A percentile compares a stretch with the other conserved stretches of the same genome.
These are phyloP conservation scores for Heliconius hermathena DNA, from an alignment of 1,140 invertebrate species.

Conservation along the genomic window DNA sequence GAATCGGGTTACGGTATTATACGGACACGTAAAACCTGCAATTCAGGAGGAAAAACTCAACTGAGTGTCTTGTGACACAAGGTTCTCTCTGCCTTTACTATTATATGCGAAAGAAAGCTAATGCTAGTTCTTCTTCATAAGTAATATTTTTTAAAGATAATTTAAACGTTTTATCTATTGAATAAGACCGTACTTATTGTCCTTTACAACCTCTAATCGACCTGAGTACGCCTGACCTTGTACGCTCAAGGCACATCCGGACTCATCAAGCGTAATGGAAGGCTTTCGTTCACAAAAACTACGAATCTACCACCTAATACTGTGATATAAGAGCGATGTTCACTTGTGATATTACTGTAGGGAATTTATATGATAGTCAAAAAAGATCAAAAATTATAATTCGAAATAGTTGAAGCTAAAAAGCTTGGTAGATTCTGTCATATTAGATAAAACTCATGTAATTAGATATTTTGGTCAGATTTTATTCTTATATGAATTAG, in stretches of 20 bases:
- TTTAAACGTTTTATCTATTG: constrained; percentile 57
- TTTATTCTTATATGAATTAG: background rate
- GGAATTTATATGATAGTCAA: constrained; percentile 22
- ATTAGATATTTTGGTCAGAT: background rate
- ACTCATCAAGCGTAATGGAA: constrained; percentile 54
- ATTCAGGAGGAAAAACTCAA: too few species aligned
- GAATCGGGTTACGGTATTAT: too few species aligned
- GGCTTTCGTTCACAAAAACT: constrained; percentile 42
- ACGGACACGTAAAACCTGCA: too few species aligned
- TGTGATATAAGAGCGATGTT: constrained; percentile 17
- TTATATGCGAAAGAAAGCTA: background rate
- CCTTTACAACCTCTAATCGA: constrained; percentile 66
- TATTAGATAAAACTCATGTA: background rate
- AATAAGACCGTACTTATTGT: constrained; percentile 61
- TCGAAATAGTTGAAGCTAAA: background rate
- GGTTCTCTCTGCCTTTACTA: too few species aligned
- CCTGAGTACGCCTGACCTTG: constrained; percentile 61
- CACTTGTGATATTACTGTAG: background rate
- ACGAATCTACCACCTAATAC: constrained; percentile 31
- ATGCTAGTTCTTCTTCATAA: background rate
- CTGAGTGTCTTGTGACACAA: too few species aligned
- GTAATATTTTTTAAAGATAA: constrained; percentile 6
- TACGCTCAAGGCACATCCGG: constrained; percentile 66
- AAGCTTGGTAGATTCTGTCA: background rate
- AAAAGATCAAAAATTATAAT: constrained; percentile 30